These are phyloP conservation scores for Solea solea DNA, from an alignment of 2,113 vertebrate species.

Conservation along the genomic window DNA sequence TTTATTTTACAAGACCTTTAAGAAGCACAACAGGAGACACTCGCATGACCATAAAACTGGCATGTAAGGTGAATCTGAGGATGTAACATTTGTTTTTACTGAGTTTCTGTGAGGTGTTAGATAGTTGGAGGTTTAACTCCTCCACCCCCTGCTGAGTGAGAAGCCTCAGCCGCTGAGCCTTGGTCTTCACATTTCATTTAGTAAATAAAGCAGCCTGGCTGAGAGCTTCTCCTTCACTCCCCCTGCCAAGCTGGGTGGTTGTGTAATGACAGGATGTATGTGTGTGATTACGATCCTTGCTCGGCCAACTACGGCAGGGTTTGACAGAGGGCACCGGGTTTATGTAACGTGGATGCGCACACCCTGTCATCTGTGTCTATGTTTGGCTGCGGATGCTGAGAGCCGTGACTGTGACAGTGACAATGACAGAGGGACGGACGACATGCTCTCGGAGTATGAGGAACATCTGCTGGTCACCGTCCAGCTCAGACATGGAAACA, in stretches of 20 bases:
- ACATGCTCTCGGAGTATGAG: conserved; percentile 8
- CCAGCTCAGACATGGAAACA: conserved; percentile 28
- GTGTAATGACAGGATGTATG: conserved; percentile 46
- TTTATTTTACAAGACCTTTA: too few relatives aligned
- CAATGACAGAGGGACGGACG: background rate
- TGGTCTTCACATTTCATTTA: conserved; percentile 60
- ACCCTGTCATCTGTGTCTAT: conserved; percentile 39
- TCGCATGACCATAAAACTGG: too few relatives aligned
- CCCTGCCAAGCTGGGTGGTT: conserved; percentile 45
- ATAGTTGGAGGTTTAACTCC: conserved; percentile 4
- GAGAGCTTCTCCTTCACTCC: conserved; percentile 16
- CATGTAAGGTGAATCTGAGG: too few relatives aligned
- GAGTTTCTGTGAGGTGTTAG: background rate
- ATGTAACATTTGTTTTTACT: background rate
- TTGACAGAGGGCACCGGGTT: conserved; percentile 26
- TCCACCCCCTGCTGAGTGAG: background rate
- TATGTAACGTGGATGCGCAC: conserved; percentile 46
- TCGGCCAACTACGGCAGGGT: conserved; percentile 50
- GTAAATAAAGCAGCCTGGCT: conserved; percentile 21
- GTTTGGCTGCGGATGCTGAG: conserved; percentile 52
- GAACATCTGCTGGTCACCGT: conserved; percentile 33
- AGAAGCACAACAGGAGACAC: too few relatives aligned
- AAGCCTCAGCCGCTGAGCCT: conserved; percentile 36
- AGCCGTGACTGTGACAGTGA: conserved; percentile 3
- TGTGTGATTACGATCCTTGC: conserved; percentile 15